Percentiles rank a stretch among this genome's conserved stretches.
These are phyloP conservation scores for Sternarchorhynchus goeldii DNA, from an alignment of 2,797 vertebrate genomes.

Conservation along the genomic window DNA sequence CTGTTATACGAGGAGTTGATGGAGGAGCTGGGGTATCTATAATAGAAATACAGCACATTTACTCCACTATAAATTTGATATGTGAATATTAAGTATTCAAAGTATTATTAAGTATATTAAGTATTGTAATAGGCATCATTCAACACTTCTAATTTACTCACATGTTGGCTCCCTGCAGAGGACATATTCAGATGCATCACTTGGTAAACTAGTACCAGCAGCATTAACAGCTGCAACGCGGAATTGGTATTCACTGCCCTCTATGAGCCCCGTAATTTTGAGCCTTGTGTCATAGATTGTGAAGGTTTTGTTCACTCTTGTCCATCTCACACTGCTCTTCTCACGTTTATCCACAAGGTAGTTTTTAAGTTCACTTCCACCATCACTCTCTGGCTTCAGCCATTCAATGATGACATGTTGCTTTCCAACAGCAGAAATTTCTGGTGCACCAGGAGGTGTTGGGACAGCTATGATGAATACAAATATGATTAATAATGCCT, in stretches of 20 bases:
- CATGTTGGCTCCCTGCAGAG: conserved; percentile 95
- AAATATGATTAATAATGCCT: conserved; percentile 8
- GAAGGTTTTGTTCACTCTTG: conserved; percentile 92
- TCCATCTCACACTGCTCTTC: conserved; percentile 94
- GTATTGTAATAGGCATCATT: not conserved
- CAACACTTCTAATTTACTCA: conserved; percentile 72
- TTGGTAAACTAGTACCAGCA: conserved; percentile 93
- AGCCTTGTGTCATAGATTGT: conserved; percentile 95
- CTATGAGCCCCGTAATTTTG: conserved; percentile 90
- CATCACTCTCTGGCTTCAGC: conserved; percentile 93
- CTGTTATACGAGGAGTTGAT: conserved; percentile 88
- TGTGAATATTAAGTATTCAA: too few species aligned
- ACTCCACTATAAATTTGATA: not conserved
- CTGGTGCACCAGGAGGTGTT: conserved; percentile 85
- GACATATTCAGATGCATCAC: conserved; percentile 89
- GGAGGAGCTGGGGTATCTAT: conserved; percentile 94
- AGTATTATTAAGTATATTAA: too few species aligned
- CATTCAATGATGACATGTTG: conserved; percentile 97
- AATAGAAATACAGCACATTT: conserved; percentile 33
- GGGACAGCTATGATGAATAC: conserved; percentile 80
- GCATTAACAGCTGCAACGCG: conserved; percentile 92
- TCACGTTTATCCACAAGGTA: conserved; percentile 97
- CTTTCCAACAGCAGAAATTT: conserved; percentile 82
- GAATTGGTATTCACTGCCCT: conserved; percentile 96
- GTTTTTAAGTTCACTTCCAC: conserved; percentile 93